phyloP scores from a whole-genome alignment of 2,797 vertebrate genomes.

The Coranthus polyacanthus region DNA sequence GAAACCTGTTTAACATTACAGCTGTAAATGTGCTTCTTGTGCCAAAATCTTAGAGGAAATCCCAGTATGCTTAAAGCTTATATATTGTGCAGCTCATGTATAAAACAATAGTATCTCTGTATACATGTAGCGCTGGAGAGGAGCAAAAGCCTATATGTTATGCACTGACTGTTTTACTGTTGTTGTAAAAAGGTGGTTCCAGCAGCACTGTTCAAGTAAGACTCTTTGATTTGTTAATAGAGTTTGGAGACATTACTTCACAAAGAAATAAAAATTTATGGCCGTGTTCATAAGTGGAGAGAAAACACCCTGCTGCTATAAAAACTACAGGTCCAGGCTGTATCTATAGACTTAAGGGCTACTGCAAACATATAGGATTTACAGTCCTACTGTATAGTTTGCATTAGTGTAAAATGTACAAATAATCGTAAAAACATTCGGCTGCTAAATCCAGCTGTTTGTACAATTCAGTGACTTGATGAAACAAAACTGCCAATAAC shows the following conservation, averaged over 20 bases:
- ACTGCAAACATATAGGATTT: conserved; percentile 16
- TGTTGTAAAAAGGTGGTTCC: conserved; percentile 44
- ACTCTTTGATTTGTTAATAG: conserved; percentile 54
- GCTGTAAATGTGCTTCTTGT: conserved; percentile 16
- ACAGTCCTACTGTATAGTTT: conserved; percentile 10
- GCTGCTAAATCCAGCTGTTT: background rate
- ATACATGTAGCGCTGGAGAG: conserved; percentile 8
- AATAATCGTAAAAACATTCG: background rate
- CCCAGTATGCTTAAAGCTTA: background rate
- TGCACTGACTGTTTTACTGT: conserved; percentile 48
- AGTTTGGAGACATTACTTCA: conserved; percentile 70
- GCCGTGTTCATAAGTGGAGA: conserved; percentile 37
- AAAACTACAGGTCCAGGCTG: conserved; percentile 40
- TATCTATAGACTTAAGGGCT: conserved; percentile 21
- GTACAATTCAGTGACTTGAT: background rate
- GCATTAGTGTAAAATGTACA: background rate
- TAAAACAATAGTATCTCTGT: conserved; percentile 44
- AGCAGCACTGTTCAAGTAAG: conserved; percentile 29
- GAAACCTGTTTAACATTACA: conserved; percentile 3
- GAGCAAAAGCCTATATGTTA: conserved; percentile 31
- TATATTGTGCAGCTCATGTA: conserved; percentile 6
- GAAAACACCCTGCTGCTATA: conserved; percentile 48
- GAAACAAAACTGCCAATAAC: background rate
- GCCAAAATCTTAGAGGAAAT: conserved; percentile 16
- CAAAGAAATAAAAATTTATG: conserved; percentile 56